Conservation (phyloP, 1,140 invertebrate genomes). For the Charaxes varanes region DNA sequence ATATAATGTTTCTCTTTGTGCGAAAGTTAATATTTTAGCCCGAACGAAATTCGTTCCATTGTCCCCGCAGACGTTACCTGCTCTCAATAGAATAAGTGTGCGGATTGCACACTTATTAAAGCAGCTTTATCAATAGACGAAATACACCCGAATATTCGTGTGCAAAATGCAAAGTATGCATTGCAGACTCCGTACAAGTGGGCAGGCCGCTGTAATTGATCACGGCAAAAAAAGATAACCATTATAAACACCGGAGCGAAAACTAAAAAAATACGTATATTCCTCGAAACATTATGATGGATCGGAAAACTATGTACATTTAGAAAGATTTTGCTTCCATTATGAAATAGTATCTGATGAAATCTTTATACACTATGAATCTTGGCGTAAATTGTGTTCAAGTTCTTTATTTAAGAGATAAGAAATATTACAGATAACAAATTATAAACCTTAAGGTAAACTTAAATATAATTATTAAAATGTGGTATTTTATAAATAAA, state of each 20-base stretch:
- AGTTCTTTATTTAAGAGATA: too few species aligned
- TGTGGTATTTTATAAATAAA: too few species aligned
- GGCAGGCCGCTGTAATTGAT: conserved; percentile 63
- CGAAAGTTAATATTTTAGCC: conserved; percentile 71
- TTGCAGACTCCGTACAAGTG: conserved; percentile 45
- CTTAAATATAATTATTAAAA: too few species aligned
- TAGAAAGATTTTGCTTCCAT: too few species aligned
- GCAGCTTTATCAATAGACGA: conserved; percentile 46
- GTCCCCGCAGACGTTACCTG: conserved; percentile 58
- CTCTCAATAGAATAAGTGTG: conserved; percentile 51
- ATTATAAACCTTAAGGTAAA: too few species aligned
- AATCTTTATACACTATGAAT: too few species aligned
- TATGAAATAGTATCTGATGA: too few species aligned
- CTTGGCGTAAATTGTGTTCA: not conserved
- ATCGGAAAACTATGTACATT: too few species aligned
- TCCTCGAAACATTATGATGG: conserved; percentile 18
- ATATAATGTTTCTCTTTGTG: conserved; percentile 69
- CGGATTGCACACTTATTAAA: conserved; percentile 57
- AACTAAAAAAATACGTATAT: conserved; percentile 15
- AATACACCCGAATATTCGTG: conserved; percentile 37
- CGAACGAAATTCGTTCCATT: conserved; percentile 61
- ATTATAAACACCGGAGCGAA: conserved; percentile 20
- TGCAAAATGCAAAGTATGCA: conserved; percentile 37
- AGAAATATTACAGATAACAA: too few species aligned
- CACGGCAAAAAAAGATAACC: conserved; percentile 35